Conservation (phyloP, 2,797 vertebrate genomes). For the Melanotaenia nigrans region DNA sequence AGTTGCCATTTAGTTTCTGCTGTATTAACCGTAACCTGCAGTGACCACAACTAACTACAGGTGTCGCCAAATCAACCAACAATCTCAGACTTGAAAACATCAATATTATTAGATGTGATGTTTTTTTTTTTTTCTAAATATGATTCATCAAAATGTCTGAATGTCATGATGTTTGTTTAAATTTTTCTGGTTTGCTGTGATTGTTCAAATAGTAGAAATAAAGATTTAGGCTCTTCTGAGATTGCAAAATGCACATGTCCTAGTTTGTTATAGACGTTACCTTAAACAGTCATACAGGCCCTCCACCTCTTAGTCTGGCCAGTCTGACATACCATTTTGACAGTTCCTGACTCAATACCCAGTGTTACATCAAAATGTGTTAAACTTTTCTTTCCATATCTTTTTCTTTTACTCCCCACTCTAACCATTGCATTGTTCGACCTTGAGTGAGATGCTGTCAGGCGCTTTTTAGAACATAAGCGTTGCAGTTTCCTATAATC, state of each 20-base stretch:
- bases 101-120: not conserved
- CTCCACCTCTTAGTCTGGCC: conserved; percentile 34
- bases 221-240: conserved; percentile 9
- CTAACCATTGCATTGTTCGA: conserved; percentile 79
- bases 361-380: conserved; percentile 69
- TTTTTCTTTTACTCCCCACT: conserved; percentile 56
- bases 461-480: conserved; percentile 83
- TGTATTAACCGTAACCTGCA: not conserved
- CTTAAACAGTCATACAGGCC: conserved; percentile 47
- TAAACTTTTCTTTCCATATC: conserved; percentile 64
- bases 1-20: not conserved
- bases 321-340: conserved; percentile 59
- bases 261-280: conserved; percentile 49
- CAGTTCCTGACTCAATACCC: conserved; percentile 50
- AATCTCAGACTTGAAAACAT: not conserved
- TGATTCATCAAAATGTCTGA: not conserved
- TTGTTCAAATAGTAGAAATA: conserved; percentile 8
- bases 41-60: not conserved
- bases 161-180: not conserved
- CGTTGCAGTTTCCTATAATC: conserved; percentile 82
- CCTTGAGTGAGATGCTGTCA: conserved; percentile 84
- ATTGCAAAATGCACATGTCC: conserved; percentile 35
- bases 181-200: not conserved
- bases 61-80: not conserved
- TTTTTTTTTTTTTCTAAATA: not conserved